Base-by-base conservation (phyloP, 1,140 invertebrate species). In the Metopolophium dirhodum region DNA sequence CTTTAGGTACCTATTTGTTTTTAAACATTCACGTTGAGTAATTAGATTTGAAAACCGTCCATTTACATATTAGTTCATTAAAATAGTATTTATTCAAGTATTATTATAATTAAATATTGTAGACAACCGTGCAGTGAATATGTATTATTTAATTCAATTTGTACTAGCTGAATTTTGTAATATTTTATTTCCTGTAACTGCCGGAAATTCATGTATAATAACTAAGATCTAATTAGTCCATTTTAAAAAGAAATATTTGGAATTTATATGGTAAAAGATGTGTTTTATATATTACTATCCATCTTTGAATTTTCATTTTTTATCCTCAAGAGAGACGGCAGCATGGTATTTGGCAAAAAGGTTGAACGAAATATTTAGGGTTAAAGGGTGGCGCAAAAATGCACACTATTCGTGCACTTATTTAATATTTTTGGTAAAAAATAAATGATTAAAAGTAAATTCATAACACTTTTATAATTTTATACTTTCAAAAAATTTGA, bases 81-180 rank as follows among this genome's bases (percentile, higher is more conserved):
- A 77, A 77, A n/a, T 77, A 14, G n/a, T 77, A n/a, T 77, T 77
- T 35, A 18, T 77, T 77, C 14, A 77, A n/a, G 6, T 20, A 77
- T 77, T 77, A 77, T n/a, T 77, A 77, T 77, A 77, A 77, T 77
- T 77, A n/a, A 77, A 77, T 77, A n/a, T n/a, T 77, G 30, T 18
- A 35, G n/a, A n/a, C n/a, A 18, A 35, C 61, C 6, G 14, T 77
- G 30, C 4, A 77, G 61, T 18, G 30, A 68, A n/a, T 68, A 68
- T 6, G 6, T 14, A 77, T 77, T n/a, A 77, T 77, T 77, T 77
- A 18, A 77, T 20, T 77, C 18, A 18, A 77, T 4, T 77, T 35
- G 6, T 35, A n/a, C 61, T n/a, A n/a, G 6, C 61, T 18, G 61
- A n/a, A n/a, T 20, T 14, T 1, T 20, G 14, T 77, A 7, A 77